These are phyloP conservation scores for Scaptomyza flava DNA, from an alignment of 2,888 invertebrate genomes.

Conservation along the genomic window DNA sequence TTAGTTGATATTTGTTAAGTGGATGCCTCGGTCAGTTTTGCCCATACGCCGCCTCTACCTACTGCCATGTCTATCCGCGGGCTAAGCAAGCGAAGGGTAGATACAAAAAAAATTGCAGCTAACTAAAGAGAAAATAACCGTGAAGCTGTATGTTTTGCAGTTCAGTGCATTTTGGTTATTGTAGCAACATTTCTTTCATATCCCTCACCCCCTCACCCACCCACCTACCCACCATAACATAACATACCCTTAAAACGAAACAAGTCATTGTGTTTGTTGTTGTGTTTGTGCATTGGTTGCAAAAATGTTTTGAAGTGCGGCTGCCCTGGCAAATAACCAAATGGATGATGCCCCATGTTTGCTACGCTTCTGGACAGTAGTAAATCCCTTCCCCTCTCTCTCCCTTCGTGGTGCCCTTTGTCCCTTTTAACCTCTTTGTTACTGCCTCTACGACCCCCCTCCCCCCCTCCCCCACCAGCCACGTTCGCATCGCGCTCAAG, in stretches of 20 bases:
- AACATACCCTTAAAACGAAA: constrained; percentile 9
- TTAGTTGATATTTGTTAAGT: constrained; percentile 68
- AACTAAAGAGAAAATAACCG: constrained; percentile 75
- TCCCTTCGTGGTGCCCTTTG: neutral
- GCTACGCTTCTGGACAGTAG: constrained; percentile 39
- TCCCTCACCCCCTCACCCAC: constrained; percentile 7
- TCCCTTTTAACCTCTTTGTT: neutral
- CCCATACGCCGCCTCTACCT: constrained; percentile 8
- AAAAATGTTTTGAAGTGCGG: constrained; percentile 67
- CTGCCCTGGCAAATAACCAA: constrained; percentile 62
- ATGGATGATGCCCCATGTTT: constrained; percentile 46
- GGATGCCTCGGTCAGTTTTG: constrained; percentile 55
- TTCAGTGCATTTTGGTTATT: constrained; percentile 73
- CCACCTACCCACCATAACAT: neutral
- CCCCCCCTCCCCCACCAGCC: neutral
- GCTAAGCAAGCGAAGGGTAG: constrained; percentile 13
- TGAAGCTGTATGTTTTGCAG: constrained; percentile 77
- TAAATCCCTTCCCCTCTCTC: neutral
- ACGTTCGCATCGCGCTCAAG: constrained; percentile 50
- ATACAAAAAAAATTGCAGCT: constrained; percentile 45
- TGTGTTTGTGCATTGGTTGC: constrained; percentile 60
- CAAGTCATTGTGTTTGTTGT: constrained; percentile 34
- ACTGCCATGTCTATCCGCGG: neutral
- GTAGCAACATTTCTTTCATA: constrained; percentile 58
- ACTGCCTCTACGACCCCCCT: neutral